Evolutionary conservation across 2,797 vertebrate species (phyloP).

Genomic region (Dendrocincla fuliginosa): DNA sequence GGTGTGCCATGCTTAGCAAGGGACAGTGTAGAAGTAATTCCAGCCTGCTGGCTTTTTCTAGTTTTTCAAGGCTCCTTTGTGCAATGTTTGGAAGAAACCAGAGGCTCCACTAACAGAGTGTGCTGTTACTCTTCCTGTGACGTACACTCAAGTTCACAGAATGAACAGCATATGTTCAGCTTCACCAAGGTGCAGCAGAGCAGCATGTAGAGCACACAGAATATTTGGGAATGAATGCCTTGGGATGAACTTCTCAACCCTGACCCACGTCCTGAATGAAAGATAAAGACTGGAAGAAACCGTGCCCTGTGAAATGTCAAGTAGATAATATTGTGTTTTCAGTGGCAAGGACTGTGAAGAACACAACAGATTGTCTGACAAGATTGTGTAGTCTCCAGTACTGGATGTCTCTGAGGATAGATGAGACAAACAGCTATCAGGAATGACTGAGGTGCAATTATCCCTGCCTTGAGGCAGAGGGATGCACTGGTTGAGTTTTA

Average conservation of each 20-base stretch:
- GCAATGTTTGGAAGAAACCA: background rate
- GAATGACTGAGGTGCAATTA: background rate
- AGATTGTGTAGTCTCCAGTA: conserved; percentile 22
- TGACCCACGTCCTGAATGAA: background rate
- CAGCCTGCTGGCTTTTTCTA: background rate
- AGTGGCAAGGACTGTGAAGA: background rate
- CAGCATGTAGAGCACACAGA: background rate
- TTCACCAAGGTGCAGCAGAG: background rate
- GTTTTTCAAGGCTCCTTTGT: background rate
- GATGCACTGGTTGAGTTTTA: background rate
- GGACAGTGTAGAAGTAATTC: background rate
- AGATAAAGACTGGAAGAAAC: background rate
- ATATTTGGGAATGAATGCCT: background rate
- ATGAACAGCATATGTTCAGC: background rate
- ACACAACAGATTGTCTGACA: conserved; percentile 43
- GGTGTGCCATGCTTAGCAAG: background rate
- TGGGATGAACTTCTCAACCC: background rate
- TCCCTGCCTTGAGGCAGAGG: background rate
- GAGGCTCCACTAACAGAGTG: background rate
- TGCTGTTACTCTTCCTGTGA: background rate
- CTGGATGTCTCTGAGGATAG: background rate
- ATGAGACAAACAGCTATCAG: background rate
- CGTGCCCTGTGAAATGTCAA: background rate
- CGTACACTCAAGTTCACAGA: background rate
- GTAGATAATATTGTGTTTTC: background rate